Evolutionary conservation across 2,797 vertebrate genomes (phyloP).

Genomic region (Discoglossus pictus): DNA sequence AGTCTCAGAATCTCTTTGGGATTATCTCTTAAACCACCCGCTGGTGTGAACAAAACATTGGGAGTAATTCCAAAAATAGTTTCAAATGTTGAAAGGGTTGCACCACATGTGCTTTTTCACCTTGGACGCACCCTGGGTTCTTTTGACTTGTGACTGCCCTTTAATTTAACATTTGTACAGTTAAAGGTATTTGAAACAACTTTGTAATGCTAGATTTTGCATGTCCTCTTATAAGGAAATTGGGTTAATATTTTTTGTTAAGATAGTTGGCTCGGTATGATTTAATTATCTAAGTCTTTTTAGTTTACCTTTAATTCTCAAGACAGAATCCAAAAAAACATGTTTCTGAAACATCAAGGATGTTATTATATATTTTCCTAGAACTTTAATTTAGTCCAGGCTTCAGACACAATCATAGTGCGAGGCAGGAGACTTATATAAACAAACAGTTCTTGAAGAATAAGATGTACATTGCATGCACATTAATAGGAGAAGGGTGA

Average conservation of each 20-base stretch:
- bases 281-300: slow-evolving; percentile 30
- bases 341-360: slow-evolving; percentile 47
- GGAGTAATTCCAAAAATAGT: slow-evolving; percentile 52
- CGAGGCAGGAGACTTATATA: slow-evolving; percentile 39
- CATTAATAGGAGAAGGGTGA: slow-evolving; percentile 33
- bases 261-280: slow-evolving; percentile 19
- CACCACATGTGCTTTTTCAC: slow-evolving; percentile 50
- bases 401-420: slow-evolving; percentile 44
- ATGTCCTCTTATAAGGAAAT: slow-evolving; percentile 9
- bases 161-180: slow-evolving; percentile 44
- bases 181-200: slow-evolving; percentile 7
- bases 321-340: slow-evolving; percentile 43
- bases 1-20: slow-evolving; percentile 48
- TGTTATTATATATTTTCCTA: slow-evolving; percentile 35
- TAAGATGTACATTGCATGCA: slow-evolving; percentile 40
- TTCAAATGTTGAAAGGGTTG: slow-evolving; percentile 47
- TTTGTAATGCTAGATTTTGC: slow-evolving; percentile 8
- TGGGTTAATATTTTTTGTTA: slow-evolving; percentile 24
- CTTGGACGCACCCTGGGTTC: slow-evolving; percentile 50
- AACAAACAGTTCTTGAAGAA: slow-evolving; percentile 43
- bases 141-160: slow-evolving; percentile 47
- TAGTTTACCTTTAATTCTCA: slow-evolving; percentile 45
- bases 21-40: slow-evolving; percentile 51
- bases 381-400: slow-evolving; percentile 50
- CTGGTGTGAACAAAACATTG: slow-evolving; percentile 53